These are phyloP conservation scores for Rhynchotus rufescens DNA, from an alignment of 2,797 vertebrate species.

Conservation along the genomic window DNA sequence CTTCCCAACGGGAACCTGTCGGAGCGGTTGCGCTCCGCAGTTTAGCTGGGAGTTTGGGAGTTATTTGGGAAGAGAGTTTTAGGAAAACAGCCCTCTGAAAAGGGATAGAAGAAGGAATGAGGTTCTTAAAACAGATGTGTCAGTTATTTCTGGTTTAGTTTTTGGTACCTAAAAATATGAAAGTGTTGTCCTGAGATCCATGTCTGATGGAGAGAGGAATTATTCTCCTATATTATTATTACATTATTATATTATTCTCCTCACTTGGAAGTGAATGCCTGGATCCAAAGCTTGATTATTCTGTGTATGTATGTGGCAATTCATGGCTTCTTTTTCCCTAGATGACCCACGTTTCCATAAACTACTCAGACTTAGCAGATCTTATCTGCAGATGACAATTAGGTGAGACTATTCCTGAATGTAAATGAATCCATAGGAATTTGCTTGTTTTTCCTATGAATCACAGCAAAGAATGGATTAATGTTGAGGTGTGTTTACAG, in stretches of 20 bases:
- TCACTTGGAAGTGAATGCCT: neutral
- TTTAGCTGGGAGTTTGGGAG: neutral
- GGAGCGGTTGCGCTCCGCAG: neutral
- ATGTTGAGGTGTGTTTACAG: slow-evolving; percentile 50
- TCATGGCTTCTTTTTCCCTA: neutral
- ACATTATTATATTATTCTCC: neutral
- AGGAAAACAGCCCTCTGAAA: neutral
- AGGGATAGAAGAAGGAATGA: neutral
- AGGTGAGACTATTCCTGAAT: slow-evolving; percentile 15
- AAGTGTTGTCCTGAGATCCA: neutral
- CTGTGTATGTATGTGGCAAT: neutral
- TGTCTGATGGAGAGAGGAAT: neutral
- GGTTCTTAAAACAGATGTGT: neutral
- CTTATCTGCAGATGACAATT: neutral
- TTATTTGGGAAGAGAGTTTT: neutral
- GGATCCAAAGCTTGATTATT: neutral
- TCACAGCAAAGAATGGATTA: slow-evolving; percentile 46
- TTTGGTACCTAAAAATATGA: neutral
- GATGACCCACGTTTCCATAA: neutral
- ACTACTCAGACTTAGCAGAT: neutral
- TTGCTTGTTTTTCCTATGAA: slow-evolving; percentile 49
- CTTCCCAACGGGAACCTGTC: neutral
- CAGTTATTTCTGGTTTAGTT: neutral
- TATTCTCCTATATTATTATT: neutral
- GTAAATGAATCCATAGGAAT: neutral